Evolutionary conservation across 2,113 vertebrate species (phyloP).

Genomic region (Phalacrocorax aristotelis): DNA sequence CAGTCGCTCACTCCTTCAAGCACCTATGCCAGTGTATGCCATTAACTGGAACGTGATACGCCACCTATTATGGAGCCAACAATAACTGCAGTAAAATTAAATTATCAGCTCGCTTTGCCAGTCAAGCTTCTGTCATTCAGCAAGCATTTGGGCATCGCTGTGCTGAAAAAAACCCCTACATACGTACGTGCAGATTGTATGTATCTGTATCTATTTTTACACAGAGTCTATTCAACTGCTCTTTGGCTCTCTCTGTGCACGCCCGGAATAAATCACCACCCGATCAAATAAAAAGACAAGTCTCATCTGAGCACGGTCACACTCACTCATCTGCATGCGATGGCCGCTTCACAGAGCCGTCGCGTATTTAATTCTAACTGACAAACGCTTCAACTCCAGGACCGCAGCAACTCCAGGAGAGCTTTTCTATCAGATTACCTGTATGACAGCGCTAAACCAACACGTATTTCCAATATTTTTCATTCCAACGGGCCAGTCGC

Average conservation of each 20-base stretch:
- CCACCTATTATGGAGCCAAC: neutral
- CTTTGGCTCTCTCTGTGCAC: neutral
- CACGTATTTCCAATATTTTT: conserved; percentile 96
- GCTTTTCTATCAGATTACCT: conserved; percentile 72
- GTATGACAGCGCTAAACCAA: conserved; percentile 98
- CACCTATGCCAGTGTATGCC: neutral
- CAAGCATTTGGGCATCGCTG: neutral
- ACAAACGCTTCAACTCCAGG: neutral
- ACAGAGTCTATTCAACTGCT: neutral
- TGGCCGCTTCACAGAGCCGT: neutral
- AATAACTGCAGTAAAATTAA: neutral
- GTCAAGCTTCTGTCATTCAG: neutral
- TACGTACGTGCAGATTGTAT: neutral
- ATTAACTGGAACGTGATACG: conserved; percentile 27
- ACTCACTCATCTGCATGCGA: fast-evolving
- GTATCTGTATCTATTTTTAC: neutral
- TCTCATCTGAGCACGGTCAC: neutral
- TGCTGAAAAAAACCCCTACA: neutral
- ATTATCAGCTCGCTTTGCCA: conserved; percentile 8
- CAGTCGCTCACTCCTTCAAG: neutral
- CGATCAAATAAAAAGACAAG: neutral
- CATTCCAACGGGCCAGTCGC: conserved; percentile 91
- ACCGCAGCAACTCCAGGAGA: neutral
- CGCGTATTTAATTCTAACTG: neutral
- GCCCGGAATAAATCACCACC: neutral